These are phyloP conservation scores for Bombus huntii DNA, from an alignment of 1,140 invertebrate genomes.

Conservation along the genomic window DNA sequence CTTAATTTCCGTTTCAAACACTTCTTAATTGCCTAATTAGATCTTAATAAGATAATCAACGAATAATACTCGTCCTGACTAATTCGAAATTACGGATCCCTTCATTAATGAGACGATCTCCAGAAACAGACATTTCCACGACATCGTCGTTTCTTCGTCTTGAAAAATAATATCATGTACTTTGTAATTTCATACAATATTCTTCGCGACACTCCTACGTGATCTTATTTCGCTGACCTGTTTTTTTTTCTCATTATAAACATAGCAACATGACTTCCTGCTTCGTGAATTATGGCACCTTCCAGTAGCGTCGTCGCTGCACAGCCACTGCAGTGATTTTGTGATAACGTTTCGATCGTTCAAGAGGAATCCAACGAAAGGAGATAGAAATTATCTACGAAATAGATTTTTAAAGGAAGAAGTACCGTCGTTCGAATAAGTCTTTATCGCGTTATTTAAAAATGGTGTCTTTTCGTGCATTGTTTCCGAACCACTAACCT, in stretches of 20 bases:
- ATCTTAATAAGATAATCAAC: neutral
- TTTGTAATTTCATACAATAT: no score
- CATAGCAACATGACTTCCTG: no score
- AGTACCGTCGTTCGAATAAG: neutral
- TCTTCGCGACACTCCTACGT: no score
- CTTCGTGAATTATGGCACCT: no score
- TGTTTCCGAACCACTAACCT: constrained; percentile 23
- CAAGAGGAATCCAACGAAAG: neutral
- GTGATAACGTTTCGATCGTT: neutral
- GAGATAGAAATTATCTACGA: neutral
- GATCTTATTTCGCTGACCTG: no score
- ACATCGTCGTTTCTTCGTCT: no score
- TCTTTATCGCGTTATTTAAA: constrained; percentile 8
- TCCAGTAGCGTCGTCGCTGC: no score
- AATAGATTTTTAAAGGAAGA: neutral
- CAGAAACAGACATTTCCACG: neutral
- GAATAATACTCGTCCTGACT: neutral
- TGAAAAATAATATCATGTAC: no score
- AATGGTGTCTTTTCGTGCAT: constrained; percentile 2
- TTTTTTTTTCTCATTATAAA: no score
- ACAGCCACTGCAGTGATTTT: no score
- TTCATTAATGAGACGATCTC: neutral
- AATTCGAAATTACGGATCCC: neutral
- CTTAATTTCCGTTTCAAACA: neutral
- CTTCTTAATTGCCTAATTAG: neutral